Conservation (phyloP, 2,113 vertebrate species). For the Excalfactoria chinensis region DNA sequence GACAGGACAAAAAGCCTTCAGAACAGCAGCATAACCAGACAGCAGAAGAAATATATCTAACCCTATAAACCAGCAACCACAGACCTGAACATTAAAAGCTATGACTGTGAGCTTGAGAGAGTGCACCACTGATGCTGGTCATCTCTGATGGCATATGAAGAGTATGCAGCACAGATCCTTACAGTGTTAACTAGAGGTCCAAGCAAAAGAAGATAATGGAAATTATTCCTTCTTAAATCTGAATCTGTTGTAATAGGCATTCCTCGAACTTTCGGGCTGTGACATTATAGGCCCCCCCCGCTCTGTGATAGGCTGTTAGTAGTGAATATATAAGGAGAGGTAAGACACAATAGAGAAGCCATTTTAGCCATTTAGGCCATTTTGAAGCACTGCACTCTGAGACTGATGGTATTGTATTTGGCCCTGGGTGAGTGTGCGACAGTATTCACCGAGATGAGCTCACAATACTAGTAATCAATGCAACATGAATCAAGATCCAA, state of each 20-base stretch:
- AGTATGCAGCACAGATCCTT: neutral
- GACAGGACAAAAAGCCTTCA: neutral
- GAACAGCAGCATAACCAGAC: neutral
- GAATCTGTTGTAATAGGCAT: too few species aligned
- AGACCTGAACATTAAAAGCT: neutral
- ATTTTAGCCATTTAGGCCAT: too few species aligned
- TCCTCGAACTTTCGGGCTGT: too few species aligned
- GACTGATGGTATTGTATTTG: too few species aligned
- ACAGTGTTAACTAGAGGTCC: neutral
- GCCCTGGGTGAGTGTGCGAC: too few species aligned
- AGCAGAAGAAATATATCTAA: neutral
- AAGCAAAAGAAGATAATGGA: neutral
- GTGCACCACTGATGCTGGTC: neutral
- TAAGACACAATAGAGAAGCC: too few species aligned
- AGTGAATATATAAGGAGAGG: too few species aligned
- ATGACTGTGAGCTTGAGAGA: neutral
- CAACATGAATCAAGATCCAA: neutral
- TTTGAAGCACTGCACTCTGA: too few species aligned
- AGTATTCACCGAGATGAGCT: too few species aligned
- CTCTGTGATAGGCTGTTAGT: too few species aligned
- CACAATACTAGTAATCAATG: too few species aligned
- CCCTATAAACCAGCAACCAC: neutral
- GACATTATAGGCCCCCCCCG: too few species aligned
- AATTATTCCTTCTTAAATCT: neutral
- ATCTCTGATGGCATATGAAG: neutral